Evolutionary conservation across 2,113 vertebrate species (phyloP).

Genomic region (Naja naja): DNA sequence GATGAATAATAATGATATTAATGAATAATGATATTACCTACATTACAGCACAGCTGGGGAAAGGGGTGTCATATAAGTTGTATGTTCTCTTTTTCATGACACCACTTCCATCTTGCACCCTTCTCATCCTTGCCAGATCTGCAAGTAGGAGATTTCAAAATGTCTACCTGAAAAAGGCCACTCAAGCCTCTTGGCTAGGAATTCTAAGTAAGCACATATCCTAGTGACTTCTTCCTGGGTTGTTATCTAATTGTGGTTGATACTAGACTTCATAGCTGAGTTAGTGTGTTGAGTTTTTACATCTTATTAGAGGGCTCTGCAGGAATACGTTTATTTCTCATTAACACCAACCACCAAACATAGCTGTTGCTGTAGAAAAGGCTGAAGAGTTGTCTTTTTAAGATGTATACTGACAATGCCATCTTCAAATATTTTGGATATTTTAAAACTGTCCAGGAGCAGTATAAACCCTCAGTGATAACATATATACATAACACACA

Average conservation of each 20-base stretch:
- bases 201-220: not conserved
- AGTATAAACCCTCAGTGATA: not conserved
- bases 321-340: not conserved
- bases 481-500: too few relatives aligned
- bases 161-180: not conserved
- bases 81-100: not conserved
- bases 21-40: not conserved
- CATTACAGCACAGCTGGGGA: not conserved
- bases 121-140: not conserved
- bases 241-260: not conserved
- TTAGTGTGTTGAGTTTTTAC: not conserved
- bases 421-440: not conserved
- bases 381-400: not conserved
- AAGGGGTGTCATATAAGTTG: not conserved
- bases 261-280: not conserved
- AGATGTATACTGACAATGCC: not conserved
- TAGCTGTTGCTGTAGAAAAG: not conserved
- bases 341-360: not conserved
- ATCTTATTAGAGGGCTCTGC: not conserved
- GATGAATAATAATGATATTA: too few relatives aligned
- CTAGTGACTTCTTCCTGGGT: not conserved
- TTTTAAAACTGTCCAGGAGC: not conserved
- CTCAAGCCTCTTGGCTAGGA: not conserved
- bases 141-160: not conserved
- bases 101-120: not conserved